phyloP scores from a whole-genome alignment of 1,140 invertebrate species.

The Colletes latitarsis region DNA sequence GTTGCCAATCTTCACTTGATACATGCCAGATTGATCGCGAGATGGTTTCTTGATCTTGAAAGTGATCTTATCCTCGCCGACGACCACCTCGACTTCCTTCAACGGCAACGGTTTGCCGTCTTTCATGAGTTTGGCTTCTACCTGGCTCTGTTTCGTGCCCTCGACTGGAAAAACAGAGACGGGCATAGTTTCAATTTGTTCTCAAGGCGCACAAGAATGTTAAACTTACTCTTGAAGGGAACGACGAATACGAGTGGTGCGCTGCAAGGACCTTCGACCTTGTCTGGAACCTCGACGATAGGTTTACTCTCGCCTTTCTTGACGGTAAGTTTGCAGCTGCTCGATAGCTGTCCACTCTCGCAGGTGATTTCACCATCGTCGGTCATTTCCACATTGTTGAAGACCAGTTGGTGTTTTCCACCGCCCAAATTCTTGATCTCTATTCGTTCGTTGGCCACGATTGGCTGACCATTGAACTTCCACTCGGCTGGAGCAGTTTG shows the following conservation, averaged over 20 bases:
- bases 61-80: conserved; percentile 93
- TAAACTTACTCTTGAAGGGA: conserved; percentile 92
- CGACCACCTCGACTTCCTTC: conserved; percentile 94
- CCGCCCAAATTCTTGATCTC: conserved; percentile 95
- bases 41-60: conserved; percentile 95
- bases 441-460: conserved; percentile 89
- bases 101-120: conserved; percentile 92
- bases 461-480: conserved; percentile 94
- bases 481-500: conserved; percentile 96
- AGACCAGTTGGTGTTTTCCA: conserved; percentile 94
- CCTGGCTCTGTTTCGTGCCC: conserved; percentile 91
- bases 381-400: conserved; percentile 90
- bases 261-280: conserved; percentile 90
- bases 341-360: conserved; percentile 90
- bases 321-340: conserved; percentile 90
- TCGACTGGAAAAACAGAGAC: conserved; percentile 83
- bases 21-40: conserved; percentile 89
- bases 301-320: conserved; percentile 93
- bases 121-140: conserved; percentile 93
- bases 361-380: conserved; percentile 94
- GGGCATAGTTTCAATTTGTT: not conserved
- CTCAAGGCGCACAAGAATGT: not conserved
- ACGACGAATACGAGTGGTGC: conserved; percentile 92
- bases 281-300: conserved; percentile 89
- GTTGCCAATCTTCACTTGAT: conserved; percentile 93